Evolutionary conservation across 92 coral and sea anemone species (phyloP).

Genomic region (Actinostola sp.): DNA sequence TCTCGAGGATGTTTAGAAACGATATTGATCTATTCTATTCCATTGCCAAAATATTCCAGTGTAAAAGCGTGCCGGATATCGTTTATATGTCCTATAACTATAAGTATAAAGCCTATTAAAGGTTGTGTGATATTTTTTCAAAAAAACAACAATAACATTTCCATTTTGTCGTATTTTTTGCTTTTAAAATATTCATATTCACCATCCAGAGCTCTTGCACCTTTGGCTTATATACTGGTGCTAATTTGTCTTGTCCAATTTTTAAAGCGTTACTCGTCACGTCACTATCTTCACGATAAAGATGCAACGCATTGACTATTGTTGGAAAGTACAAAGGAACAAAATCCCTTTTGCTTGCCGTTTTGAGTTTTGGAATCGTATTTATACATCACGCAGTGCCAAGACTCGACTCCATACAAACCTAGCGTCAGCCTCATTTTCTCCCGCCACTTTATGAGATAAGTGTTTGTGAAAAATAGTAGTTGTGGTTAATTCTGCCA

Average conservation of each 20-base stretch:
- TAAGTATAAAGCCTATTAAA: no score
- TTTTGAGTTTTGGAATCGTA: not conserved
- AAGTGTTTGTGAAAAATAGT: not conserved
- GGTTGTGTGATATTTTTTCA: slow-evolving; percentile 3
- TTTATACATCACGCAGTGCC: not conserved
- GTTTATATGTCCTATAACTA: no score
- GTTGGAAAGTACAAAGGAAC: not conserved
- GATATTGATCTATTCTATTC: not conserved
- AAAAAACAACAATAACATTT: not conserved
- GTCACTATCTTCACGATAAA: not conserved
- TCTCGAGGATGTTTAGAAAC: not conserved
- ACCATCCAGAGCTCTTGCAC: slow-evolving; percentile 3
- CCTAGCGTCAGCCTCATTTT: not conserved
- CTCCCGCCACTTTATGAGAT: slow-evolving; percentile 6
- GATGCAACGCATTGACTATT: not conserved
- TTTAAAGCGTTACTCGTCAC: slow-evolving; percentile 22
- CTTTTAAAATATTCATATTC: slow-evolving; percentile 4
- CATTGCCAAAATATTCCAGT: not conserved
- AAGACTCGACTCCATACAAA: no score
- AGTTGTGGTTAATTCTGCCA: slow-evolving; percentile 6
- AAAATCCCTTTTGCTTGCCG: no score
- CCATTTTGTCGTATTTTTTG: not conserved
- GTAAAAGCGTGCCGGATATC: no score
- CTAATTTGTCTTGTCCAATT: slow-evolving; percentile 24
- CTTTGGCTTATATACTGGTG: slow-evolving; percentile 7